Evolutionary conservation across 2,888 invertebrate genomes (phyloP), one percentile per base, ranked within the genome.

Genomic region (Drosophila colorata): DNA sequence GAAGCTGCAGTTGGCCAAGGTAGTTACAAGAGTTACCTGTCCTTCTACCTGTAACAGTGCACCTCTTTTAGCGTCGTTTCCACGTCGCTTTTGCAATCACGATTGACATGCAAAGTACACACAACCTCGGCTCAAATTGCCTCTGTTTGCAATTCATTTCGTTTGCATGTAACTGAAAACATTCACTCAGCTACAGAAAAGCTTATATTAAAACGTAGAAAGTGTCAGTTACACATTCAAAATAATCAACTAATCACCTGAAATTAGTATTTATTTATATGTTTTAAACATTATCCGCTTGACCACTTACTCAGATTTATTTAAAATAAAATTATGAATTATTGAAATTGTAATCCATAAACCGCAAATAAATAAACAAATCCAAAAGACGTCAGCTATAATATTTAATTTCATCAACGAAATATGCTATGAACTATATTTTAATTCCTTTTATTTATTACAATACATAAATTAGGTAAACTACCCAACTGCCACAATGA

Each of bases 81-180:
- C 55, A 48, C 48, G 56, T 49, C 56, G 63, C 53, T 71, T 65
- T 44, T 46, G 40, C 73, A 78, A 83, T 86, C 88, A 78, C 71
- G 86, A 85, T 81, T 87, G 86, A 87, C 88, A 87, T 87, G 86
- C 82, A 87, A 70, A 69, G 61, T 78, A 72, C 65, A 51, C 60
- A 71, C 43, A 51, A 51, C 37, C 53, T 47, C 31, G 47, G 35
- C 52, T 37, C 46, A 47, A 57, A 37, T 25, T 46, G 56, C 66
- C 48, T 67, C 59, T 61, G 69, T 60, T 76, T 76, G 71, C 61
- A 47, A 61, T 74, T 64, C 67, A 53, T 57, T 80, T 41, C 48
- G 47, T 48, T 73, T 60, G 53, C 57, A 58, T 41, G 65, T 46
- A 60, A 43, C 40, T 56, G 18, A 72, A 51, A 44, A 38, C 52